These are phyloP conservation scores for Hirundichthys speculiger DNA, from an alignment of 2,113 vertebrate species.

Conservation along the genomic window DNA sequence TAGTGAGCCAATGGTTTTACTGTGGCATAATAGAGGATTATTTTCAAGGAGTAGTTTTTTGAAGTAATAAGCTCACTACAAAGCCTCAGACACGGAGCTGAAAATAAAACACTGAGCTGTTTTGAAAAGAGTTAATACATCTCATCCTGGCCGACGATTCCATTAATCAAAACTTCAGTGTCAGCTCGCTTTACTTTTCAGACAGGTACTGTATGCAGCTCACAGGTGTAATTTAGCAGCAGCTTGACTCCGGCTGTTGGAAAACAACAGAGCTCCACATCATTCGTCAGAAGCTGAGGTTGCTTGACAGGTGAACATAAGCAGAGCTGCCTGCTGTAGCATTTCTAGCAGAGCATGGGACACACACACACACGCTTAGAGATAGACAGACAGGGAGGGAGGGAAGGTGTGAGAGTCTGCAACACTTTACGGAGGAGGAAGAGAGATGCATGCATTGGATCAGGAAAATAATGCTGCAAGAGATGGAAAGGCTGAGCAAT, in stretches of 20 bases:
- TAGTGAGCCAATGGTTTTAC: too few relatives aligned
- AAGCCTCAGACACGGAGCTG: background rate
- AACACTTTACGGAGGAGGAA: constrained; percentile 24
- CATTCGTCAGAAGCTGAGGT: constrained; percentile 64
- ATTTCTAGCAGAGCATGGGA: constrained; percentile 36
- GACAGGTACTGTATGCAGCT: constrained; percentile 12
- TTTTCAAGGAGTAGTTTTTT: background rate
- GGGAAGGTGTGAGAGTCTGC: constrained; percentile 34
- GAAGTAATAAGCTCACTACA: background rate
- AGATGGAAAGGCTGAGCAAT: constrained; percentile 62
- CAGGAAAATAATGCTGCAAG: constrained; percentile 60
- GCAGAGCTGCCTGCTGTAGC: constrained; percentile 57
- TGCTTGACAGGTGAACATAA: constrained; percentile 66
- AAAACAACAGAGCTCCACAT: constrained; percentile 50
- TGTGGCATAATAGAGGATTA: too few relatives aligned
- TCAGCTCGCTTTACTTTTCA: background rate
- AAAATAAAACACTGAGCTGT: background rate
- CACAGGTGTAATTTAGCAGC: constrained; percentile 48
- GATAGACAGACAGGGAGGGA: constrained; percentile 9
- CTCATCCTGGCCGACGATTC: background rate
- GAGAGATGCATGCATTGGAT: constrained; percentile 34
- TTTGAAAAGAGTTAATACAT: constrained; percentile 7
- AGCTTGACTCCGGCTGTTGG: constrained; percentile 42
- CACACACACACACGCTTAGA: constrained; percentile 7
- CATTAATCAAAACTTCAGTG: constrained; percentile 4